Base-by-base conservation (phyloP, 2,888 invertebrate genomes). In the Ectemnius continuus region DNA sequence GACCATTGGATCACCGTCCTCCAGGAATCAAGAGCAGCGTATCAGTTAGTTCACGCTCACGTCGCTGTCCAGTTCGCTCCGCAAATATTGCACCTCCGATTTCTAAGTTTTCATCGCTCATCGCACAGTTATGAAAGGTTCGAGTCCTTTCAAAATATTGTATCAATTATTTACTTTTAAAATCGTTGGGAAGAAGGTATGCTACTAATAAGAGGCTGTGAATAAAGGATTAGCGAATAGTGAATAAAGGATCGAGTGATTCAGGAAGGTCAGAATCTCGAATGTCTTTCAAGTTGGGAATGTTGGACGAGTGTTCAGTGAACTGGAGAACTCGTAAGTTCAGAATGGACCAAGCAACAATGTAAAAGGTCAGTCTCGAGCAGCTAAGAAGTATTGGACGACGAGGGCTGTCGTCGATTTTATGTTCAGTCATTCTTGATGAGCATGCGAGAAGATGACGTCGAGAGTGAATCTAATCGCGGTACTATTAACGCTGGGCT, bases 31-130 rank as follows among this genome's bases (percentile, higher is more conserved):
- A 87, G 87, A 87, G 83, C 36, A 36, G 36, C 85, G 84, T 78
- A 85, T 85, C 86, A 79, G 86, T 89, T 89, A 90, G 90, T 90
- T 86, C 86, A 79, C 86, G 84, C 78, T 87, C 75, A 83, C 89
- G 89, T 85, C 85, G 87, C 74, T 79, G 89, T 80, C 83, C 85
- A 86, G 84, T 83, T 67, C 71, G 28, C 67, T 59, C 13, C 45
- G 8, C 66, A 14, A 5, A 52, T 28, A 52, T 16, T 46, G 56
- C 65, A 8, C 4, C 2, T 36, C 36, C 3, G 2, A 6, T 8
- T 8, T 36, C 36, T 4, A 8, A 8, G 8, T 6, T 36, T 8
- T n/a, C n/a, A n/a, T n/a, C n/a, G n/a, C n/a, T n/a, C n/a, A n/a
- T n/a, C n/a, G n/a, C n/a, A 28, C 5, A 28, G 28, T 28, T 5